Base-by-base conservation (phyloP, 2,797 vertebrate genomes). In the Eremophila alpestris region DNA sequence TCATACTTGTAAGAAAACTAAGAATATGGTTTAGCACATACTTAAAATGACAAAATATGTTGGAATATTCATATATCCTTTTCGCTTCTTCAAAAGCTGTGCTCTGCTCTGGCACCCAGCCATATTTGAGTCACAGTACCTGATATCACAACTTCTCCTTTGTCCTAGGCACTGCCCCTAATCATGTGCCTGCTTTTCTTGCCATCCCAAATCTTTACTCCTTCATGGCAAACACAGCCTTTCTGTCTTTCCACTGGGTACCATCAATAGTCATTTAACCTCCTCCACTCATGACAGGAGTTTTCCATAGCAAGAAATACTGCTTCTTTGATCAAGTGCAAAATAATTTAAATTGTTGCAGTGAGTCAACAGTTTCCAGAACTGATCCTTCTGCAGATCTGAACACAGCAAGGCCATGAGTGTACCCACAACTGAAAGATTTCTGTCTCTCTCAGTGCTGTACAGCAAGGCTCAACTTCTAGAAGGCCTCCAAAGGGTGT, bases 61-160 rank as follows among this genome's bases (percentile, higher is more conserved):
- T 83, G 30, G 67, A 94, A 93, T 91, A 90, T 90, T 96, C 87
- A 93, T 82, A 75, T 20, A 79, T 86, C 27, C 16, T 27, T 87
- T 85, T 88, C 69, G 46, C 48, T 88, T 84, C 55, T 67, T 87
- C 52, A 51, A 65, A 89, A 96, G 38, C 46, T 85, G 29, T 32
- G 36, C 46, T 83, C 41, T 88, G 55, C 48, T 88, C 73, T 69
- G 67, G 84, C 77, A 93, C 64, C 29, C 63, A 81, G 55, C 13
- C 29, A 6, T 40, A 62, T 62, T 78, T 77, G 32, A 67, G 41
- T 27, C 11, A 56, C 3, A 62, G 21, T 16, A 36, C 26, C 40
- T 6, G 8, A 26, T 51, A 78, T 13, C 48, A 56, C n/a, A 83
- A 13, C 16, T 67, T 67, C 29, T 55, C 13, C 48, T n/a, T 65